Evolutionary conservation across 2,797 vertebrate genomes (phyloP), one percentile per base, ranked within the genome.

Genomic region (Chaenodraco wilsoni): DNA sequence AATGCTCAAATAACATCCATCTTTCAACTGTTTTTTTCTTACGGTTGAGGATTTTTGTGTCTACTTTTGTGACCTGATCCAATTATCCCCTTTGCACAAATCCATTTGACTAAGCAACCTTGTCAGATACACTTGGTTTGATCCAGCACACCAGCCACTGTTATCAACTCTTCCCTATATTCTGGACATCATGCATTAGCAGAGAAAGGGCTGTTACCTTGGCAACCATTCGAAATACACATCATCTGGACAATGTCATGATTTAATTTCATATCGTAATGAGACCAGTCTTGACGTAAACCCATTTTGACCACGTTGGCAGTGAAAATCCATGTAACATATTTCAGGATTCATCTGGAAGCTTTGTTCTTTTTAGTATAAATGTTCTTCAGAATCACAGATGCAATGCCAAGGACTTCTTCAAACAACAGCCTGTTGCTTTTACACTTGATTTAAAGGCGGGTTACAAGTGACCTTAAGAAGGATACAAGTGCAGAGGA

Each of bases 201-300:
- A 54, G 67, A 78, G 54, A 85, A 82, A 79, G 68, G 62, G 41
- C 59, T 52, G 79, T 86, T 86, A 75, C 84, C 86, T 8, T 88
- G 84, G 81, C 72, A 91, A 88, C 86, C 65, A 56, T 57, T 78
- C 5, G 57, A 78, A 27, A 87, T 80, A 84, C 72, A 76, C 69
- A 81, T 82, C 64, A 76, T 86, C 84, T 81, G 73, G 81, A 88
- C 82, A 77, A 81, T 77, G 78, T 81, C 72, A 76, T 71, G 67
- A 74, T 84, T 82, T 77, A 9, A 79, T 87, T 88, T 79, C 19
- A 86, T 81, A 79, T 69, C 19, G 11, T 58, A 69, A 82, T 75
- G 67, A 89, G 59, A 57, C 31, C n/a, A 7, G 50, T 67, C 68
- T 63, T 67, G 63, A 73, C 27, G 41, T 71, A 23, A 57, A 44